Conservation (phyloP, 2,888 invertebrate genomes). For the Eremobia ochroleuca region DNA sequence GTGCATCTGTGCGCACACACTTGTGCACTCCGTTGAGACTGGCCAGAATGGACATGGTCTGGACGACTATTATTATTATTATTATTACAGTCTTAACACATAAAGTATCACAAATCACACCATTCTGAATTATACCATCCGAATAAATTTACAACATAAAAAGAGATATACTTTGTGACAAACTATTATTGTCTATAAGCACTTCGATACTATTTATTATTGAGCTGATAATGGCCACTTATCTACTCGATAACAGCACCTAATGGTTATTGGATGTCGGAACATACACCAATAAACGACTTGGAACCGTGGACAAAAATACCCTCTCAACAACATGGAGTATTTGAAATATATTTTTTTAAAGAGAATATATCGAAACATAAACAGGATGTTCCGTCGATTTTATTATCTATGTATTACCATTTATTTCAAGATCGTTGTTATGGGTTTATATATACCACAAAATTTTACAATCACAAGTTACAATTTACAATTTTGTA, state of each 20-base stretch:
- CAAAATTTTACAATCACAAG: neutral
- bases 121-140: constrained; percentile 8
- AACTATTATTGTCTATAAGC: constrained; percentile 33
- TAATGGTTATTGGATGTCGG: constrained; percentile 52
- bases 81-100: neutral
- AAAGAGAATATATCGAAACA: neutral
- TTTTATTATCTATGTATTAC: neutral
- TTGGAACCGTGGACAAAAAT: neutral
- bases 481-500: too few species aligned
- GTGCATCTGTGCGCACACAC: neutral
- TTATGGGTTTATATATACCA: neutral
- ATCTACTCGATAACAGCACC: constrained; percentile 62
- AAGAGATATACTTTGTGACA: constrained; percentile 35
- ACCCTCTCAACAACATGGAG: neutral
- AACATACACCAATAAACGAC: constrained; percentile 11
- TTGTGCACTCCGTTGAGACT: neutral
- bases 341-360: neutral
- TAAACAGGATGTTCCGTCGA: neutral
- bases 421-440: neutral
- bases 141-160: neutral
- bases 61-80: neutral
- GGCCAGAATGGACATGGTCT: neutral
- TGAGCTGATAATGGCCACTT: constrained; percentile 54
- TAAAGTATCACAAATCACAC: neutral
- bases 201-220: constrained; percentile 54